These are phyloP conservation scores for Stramonita haemastoma DNA, from an alignment of 2,888 invertebrate genomes.

Conservation along the genomic window DNA sequence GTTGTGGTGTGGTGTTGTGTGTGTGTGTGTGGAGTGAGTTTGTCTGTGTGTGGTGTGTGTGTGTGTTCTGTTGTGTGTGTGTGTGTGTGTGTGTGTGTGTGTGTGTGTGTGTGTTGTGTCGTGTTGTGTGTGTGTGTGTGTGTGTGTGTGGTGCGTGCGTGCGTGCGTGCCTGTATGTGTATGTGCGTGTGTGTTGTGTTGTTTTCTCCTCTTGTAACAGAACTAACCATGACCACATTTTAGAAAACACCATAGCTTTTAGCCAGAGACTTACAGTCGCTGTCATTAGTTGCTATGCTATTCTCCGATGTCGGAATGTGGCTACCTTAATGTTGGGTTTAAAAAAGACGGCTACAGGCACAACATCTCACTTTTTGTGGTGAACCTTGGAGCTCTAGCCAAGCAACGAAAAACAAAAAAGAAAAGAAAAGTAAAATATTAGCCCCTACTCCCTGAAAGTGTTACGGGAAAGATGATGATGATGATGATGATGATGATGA, in stretches of 20 bases:
- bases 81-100: slow-evolving; percentile 4
- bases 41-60: neutral
- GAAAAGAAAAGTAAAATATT: too few relatives aligned
- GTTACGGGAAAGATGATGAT: neutral
- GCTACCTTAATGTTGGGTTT: neutral
- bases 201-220: too few relatives aligned
- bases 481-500: neutral
- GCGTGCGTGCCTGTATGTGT: neutral
- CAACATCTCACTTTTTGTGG: too few relatives aligned
- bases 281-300: too few relatives aligned
- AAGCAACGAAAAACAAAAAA: too few relatives aligned
- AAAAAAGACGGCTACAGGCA: neutral
- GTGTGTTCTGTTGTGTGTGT: neutral
- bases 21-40: neutral
- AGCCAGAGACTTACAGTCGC: too few relatives aligned
- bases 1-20: neutral
- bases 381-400: too few relatives aligned
- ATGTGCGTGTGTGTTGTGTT: neutral
- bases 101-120: neutral
- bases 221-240: too few relatives aligned
- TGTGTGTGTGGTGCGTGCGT: neutral
- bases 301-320: neutral
- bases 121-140: neutral
- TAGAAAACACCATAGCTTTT: too few relatives aligned
- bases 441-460: too few relatives aligned